Percentiles rank a stretch among this genome's conserved stretches.
These are phyloP conservation scores for Bufotes viridis DNA, from an alignment of 2,797 vertebrate genomes.

Conservation along the genomic window DNA sequence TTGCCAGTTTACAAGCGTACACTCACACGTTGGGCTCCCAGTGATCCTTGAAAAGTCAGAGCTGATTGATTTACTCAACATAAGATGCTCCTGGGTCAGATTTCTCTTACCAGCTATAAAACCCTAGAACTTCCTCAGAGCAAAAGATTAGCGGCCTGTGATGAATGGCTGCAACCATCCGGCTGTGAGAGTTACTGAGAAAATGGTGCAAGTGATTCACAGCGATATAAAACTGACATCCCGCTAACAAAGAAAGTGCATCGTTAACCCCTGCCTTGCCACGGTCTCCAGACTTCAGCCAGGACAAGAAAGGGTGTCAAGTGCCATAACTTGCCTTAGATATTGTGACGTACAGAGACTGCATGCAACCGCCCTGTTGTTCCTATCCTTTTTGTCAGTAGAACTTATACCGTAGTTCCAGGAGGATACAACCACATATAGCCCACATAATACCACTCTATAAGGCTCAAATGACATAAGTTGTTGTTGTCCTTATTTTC, in stretches of 20 bases:
- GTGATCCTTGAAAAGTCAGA: constrained; percentile 58
- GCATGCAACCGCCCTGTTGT: background rate
- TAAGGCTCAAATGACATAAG: too few species aligned
- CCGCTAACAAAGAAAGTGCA: constrained; percentile 46
- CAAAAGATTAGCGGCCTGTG: constrained; percentile 55
- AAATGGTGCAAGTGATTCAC: constrained; percentile 56
- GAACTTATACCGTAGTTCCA: too few species aligned
- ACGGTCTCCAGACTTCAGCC: background rate
- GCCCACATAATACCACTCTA: too few species aligned
- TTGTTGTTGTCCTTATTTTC: background rate
- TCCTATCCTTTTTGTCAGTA: too few species aligned
- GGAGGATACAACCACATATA: too few species aligned
- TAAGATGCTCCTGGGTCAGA: constrained; percentile 51
- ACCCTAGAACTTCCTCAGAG: constrained; percentile 52
- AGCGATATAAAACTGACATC: constrained; percentile 59
- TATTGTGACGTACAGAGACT: too few species aligned
- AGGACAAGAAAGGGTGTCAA: background rate
- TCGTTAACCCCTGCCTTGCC: constrained; percentile 14
- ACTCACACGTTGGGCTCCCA: constrained; percentile 31
- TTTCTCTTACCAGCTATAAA: constrained; percentile 60
- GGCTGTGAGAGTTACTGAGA: constrained; percentile 50
- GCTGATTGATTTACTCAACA: constrained; percentile 60
- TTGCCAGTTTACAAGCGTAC: constrained; percentile 55
- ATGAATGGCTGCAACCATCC: constrained; percentile 48
- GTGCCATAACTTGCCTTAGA: background rate